Evolutionary conservation across 1,140 invertebrate species (phyloP), one percentile per base, ranked within the genome.

Genomic region (Mylabris phalerata): DNA sequence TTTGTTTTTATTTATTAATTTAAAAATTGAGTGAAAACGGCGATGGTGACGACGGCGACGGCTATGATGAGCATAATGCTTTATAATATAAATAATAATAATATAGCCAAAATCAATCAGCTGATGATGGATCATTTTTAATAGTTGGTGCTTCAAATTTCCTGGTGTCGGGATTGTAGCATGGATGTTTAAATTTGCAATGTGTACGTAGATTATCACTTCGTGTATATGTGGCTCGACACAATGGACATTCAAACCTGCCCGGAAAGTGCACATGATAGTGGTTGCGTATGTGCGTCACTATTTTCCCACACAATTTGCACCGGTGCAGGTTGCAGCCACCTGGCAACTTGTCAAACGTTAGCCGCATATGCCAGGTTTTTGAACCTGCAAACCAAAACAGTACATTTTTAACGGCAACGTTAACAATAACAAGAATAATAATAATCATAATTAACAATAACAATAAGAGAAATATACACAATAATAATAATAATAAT

Each of bases 301-400:
- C 88, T 80, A 90, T 86, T 84, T 90, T 91, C 78, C 89, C 89
- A 82, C 88, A 91, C 78, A 90, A 83, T 83, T 90, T 90, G 83
- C 89, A 90, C 77, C 87, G 87, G 82, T 90, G 88, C 80, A 89
- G 85, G 82, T 90, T 90, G 76, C 87, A 86, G 80, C 86, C 85
- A 78, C 88, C 88, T 78, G 87, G 87, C 79, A 90, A 83, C 70
- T 88, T 87, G 82, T 91, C 89, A 83, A 90, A 91, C 75, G 88
- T 89, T 78, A 90, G 86, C 80, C 88, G 85, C 88, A 90, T 91
- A 82, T 90, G 88, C 87, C 88, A 90, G 82, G 87, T 86, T 86
- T 89, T 90, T 78, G 88, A 88, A 84, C 88, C 89, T 91, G 85
- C 81, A 87, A 87, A 80, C 78, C 77, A 82, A 79, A 79, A 80